Evolutionary conservation across 2,888 invertebrate genomes (phyloP).

Genomic region (Drosophila birchii): DNA sequence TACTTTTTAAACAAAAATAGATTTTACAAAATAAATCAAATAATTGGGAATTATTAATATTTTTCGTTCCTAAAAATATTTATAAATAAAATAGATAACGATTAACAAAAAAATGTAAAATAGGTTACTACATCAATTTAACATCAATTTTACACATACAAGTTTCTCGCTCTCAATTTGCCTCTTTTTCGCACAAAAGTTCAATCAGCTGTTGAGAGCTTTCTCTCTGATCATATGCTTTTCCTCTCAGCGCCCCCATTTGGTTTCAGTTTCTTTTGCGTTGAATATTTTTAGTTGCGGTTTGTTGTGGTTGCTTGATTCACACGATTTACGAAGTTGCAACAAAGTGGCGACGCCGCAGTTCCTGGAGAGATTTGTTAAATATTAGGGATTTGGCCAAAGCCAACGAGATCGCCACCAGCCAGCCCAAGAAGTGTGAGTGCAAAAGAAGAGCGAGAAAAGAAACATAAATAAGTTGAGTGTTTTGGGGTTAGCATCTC

Average conservation of each 20-base stretch:
- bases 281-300: conserved; percentile 47
- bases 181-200: conserved; percentile 4
- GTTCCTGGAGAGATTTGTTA: neutral
- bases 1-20: too few species aligned
- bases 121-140: too few species aligned
- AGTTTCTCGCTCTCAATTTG: neutral
- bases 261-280: conserved; percentile 23
- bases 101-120: neutral
- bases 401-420: neutral
- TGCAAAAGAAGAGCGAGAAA: neutral
- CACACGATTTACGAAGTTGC: conserved; percentile 15
- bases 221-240: conserved; percentile 34
- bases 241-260: conserved; percentile 1
- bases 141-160: neutral
- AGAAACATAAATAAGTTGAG: conserved; percentile 1
- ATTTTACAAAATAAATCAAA: too few species aligned
- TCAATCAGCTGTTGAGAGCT: conserved; percentile 21
- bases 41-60: neutral
- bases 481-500: conserved; percentile 2
- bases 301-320: conserved; percentile 58
- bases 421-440: conserved; percentile 1
- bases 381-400: neutral
- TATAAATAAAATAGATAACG: neutral
- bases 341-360: neutral
- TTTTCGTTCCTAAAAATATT: neutral